These are phyloP conservation scores for Heterotis niloticus DNA, from an alignment of 2,113 vertebrate species.

Conservation along the genomic window DNA sequence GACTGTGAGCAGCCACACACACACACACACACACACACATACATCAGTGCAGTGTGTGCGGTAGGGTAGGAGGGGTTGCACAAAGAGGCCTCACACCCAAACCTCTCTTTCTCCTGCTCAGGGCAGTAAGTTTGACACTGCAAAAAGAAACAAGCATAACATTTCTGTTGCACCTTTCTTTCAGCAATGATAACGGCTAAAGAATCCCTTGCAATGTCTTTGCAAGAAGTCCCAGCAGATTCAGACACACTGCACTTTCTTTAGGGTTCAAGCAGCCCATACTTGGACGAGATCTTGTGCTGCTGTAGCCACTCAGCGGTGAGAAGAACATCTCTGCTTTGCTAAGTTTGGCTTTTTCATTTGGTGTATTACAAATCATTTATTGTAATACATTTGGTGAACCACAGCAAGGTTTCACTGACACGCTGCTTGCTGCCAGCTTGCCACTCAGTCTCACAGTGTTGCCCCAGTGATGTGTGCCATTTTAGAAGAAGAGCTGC, in stretches of 20 bases:
- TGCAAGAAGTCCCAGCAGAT: too few species aligned
- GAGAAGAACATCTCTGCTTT: too few species aligned
- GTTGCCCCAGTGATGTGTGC: background rate
- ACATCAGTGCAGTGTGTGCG: slow-evolving; percentile 11
- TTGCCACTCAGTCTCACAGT: too few species aligned
- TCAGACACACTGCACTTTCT: too few species aligned
- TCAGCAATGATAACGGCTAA: too few species aligned
- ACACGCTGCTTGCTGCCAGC: background rate
- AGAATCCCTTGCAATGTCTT: too few species aligned
- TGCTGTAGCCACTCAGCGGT: too few species aligned
- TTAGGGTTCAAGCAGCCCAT: too few species aligned
- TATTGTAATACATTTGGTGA: background rate
- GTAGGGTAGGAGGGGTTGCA: background rate
- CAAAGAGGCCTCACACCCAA: background rate
- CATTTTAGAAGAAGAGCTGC: background rate
- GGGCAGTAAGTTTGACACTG: background rate
- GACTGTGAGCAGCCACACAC: background rate
- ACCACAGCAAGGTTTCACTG: background rate
- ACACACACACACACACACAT: background rate
- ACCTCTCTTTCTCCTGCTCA: background rate
- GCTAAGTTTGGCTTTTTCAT: background rate
- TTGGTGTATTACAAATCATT: background rate
- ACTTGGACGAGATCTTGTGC: too few species aligned
- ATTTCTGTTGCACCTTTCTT: background rate
- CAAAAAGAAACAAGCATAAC: background rate